Evolutionary conservation across 2,888 invertebrate genomes (phyloP).

Genomic region (Lithophane semibrunnea): DNA sequence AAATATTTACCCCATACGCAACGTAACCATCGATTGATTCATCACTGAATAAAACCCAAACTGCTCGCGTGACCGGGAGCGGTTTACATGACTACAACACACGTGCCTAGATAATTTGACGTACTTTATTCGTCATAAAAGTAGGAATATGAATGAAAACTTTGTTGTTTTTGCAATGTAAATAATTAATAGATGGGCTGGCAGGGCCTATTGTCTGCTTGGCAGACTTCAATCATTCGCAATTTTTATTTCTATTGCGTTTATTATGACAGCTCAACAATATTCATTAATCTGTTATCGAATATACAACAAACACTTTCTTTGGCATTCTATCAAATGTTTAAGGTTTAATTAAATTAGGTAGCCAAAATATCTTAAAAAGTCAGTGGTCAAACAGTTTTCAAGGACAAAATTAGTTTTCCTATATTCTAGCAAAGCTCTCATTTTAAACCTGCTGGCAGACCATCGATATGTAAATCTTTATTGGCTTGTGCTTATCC

Average conservation of each 20-base stretch:
- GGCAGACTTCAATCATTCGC: background rate
- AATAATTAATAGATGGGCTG: background rate
- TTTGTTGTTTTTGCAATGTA: background rate
- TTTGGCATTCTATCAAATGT: too few species aligned
- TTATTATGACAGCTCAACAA: background rate
- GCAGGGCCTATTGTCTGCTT: background rate
- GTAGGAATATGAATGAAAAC: slow-evolving; percentile 11
- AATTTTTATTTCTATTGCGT: background rate
- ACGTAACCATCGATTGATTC: slow-evolving; percentile 38
- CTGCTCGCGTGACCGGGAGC: slow-evolving; percentile 21
- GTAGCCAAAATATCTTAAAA: too few species aligned
- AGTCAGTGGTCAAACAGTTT: too few species aligned
- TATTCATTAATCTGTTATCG: background rate
- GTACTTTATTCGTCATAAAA: slow-evolving; percentile 6
- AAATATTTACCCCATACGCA: background rate
- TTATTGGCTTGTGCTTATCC: slow-evolving; percentile 1
- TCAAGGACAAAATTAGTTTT: background rate
- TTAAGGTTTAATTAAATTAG: too few species aligned
- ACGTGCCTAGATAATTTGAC: background rate
- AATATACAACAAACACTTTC: too few species aligned
- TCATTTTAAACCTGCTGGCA: background rate
- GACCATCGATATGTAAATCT: background rate
- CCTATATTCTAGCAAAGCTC: background rate
- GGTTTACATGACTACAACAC: background rate
- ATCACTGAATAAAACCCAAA: slow-evolving; percentile 60